A percentile compares a stretch with the other conserved stretches of the same genome.
These are phyloP conservation scores for Ametastegia equiseti DNA, from an alignment of 2,888 invertebrate species.

Conservation along the genomic window DNA sequence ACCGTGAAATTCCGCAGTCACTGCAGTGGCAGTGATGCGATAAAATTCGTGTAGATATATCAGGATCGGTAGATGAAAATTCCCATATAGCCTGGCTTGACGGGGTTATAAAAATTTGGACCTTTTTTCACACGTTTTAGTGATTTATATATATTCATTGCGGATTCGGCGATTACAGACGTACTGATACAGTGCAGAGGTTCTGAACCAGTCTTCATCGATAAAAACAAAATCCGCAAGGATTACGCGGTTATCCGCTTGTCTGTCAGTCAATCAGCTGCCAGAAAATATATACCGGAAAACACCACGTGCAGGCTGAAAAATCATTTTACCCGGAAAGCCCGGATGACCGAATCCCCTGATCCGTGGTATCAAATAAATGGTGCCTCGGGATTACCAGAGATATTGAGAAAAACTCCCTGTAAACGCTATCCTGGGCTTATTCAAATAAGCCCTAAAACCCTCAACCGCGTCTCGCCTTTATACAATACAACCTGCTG, in stretches of 20 bases:
- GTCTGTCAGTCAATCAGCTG: slow-evolving; percentile 41
- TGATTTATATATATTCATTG: neutral
- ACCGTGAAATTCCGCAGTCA: slow-evolving; percentile 39
- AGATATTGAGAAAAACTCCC: slow-evolving; percentile 41
- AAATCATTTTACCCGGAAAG: slow-evolving; percentile 31
- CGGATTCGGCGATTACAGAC: neutral
- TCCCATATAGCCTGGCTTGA: neutral
- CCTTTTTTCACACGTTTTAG: neutral
- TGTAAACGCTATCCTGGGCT: slow-evolving; percentile 20
- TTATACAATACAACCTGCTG: slow-evolving; percentile 2
- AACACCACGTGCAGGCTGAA: slow-evolving; percentile 28
- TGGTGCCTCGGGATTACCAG: slow-evolving; percentile 21
- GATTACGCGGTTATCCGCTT: slow-evolving; percentile 30
- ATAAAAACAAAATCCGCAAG: neutral
- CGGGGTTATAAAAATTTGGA: neutral
- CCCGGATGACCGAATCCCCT: slow-evolving; percentile 10
- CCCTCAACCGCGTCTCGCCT: neutral
- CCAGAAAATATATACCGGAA: slow-evolving; percentile 17
- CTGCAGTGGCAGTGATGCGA: slow-evolving; percentile 44
- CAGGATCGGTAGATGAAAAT: slow-evolving; percentile 13
- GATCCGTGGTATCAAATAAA: slow-evolving; percentile 38
- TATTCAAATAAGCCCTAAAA: slow-evolving; percentile 40
- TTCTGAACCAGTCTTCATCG: neutral
- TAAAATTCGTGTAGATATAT: slow-evolving; percentile 34
- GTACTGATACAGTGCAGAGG: neutral